These are phyloP conservation scores for Apeira syringaria DNA, from an alignment of 2,888 invertebrate species.

Conservation along the genomic window DNA sequence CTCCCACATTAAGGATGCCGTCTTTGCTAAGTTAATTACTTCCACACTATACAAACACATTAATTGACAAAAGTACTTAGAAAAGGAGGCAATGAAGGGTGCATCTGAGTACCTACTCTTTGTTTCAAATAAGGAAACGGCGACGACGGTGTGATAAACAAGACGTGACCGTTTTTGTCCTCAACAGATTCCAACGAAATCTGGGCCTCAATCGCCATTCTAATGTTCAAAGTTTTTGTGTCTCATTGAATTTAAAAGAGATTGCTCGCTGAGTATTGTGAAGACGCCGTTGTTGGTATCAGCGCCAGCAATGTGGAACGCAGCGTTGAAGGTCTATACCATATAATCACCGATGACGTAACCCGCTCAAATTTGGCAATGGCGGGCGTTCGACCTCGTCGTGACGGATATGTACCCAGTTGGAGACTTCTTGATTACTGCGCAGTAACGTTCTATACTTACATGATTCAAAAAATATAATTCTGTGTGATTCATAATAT, in stretches of 20 bases:
- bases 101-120: conserved; percentile 51
- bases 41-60: no score
- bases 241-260: background rate
- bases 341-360: conserved; percentile 24
- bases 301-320: conserved; percentile 9
- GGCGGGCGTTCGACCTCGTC: conserved; percentile 70
- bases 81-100: conserved; percentile 41
- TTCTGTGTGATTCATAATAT: no score
- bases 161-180: conserved; percentile 56
- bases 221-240: conserved; percentile 38
- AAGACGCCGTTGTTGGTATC: background rate
- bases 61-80: conserved; percentile 16
- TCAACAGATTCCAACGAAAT: background rate
- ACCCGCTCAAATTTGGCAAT: conserved; percentile 68
- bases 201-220: conserved; percentile 17
- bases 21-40: conserved; percentile 19
- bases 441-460: conserved; percentile 5
- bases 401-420: conserved; percentile 25
- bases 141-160: conserved; percentile 48
- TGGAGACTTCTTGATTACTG: conserved; percentile 14
- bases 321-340: conserved; percentile 1
- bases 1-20: conserved; percentile 1
- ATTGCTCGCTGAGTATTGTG: conserved; percentile 1
- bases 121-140: conserved; percentile 45
- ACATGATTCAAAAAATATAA: no score